Conservation (phyloP, 2,888 invertebrate genomes). For the Heliconius ismenius region DNA sequence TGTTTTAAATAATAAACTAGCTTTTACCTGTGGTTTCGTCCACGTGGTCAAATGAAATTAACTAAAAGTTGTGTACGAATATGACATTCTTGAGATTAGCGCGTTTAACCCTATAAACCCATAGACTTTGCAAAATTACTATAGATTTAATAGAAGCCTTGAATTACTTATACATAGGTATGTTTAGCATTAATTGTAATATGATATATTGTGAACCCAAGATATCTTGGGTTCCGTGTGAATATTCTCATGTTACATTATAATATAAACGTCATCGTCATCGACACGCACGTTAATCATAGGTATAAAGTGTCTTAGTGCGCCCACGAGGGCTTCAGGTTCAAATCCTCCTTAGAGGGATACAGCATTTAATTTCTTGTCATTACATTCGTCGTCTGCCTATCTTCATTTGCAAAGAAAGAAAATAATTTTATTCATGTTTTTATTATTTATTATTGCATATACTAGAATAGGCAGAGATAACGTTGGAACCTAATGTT, state of each 20-base stretch:
- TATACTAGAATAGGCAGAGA: no score
- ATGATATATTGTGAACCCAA: slow-evolving; percentile 17
- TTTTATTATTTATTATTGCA: neutral
- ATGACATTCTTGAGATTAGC: no score
- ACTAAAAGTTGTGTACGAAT: no score
- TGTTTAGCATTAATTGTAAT: slow-evolving; percentile 4
- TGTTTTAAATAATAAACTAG: no score
- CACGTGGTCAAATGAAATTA: no score
- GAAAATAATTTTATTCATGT: neutral
- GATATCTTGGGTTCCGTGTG: slow-evolving; percentile 25
- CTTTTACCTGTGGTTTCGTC: no score
- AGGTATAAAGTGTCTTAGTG: neutral
- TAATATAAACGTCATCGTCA: neutral
- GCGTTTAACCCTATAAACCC: no score
- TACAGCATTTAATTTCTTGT: neutral
- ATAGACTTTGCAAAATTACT: neutral
- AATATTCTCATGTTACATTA: slow-evolving; percentile 19
- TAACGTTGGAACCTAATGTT: no score
- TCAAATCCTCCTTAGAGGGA: neutral
- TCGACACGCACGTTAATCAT: neutral
- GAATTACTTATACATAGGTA: neutral
- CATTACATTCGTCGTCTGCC: neutral
- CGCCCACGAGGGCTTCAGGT: no score
- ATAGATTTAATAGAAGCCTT: neutral
- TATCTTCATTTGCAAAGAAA: neutral